A percentile compares a stretch with the other conserved stretches of the same genome.
Evolutionary conservation across 2,888 invertebrate species (phyloP).

Genomic region (Drosophila quinaria): DNA sequence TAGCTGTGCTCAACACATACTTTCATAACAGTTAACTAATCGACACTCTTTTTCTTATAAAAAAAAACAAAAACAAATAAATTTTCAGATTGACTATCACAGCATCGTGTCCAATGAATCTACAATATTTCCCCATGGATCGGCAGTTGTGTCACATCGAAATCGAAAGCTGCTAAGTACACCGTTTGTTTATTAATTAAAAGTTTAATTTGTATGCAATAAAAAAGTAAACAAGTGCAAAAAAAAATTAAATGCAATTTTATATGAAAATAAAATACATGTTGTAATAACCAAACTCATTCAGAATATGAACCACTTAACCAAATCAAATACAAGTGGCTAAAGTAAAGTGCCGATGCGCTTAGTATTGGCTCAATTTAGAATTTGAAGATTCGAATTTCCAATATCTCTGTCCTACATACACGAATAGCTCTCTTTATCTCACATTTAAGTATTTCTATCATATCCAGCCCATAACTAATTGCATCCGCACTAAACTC

Average conservation of each 20-base stretch:
- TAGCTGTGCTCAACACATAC: conserved; percentile 58
- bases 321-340: conserved; percentile 45
- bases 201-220: conserved; percentile 9
- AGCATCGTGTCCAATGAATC: conserved; percentile 97
- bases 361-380: conserved; percentile 38
- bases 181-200: not conserved
- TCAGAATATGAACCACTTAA: conserved; percentile 73
- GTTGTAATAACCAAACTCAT: conserved; percentile 69
- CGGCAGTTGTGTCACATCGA: conserved; percentile 97
- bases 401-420: not conserved
- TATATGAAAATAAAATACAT: conserved; percentile 22
- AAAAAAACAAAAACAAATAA: conserved; percentile 32
- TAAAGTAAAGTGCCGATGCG: conserved; percentile 57
- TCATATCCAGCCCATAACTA: conserved; percentile 32
- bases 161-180: conserved; percentile 99
- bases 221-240: conserved; percentile 16
- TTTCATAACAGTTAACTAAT: conserved; percentile 51
- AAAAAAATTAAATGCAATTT: conserved; percentile 14
- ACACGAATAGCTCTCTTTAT: not conserved
- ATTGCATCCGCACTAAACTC: conserved; percentile 51
- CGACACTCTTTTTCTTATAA: conserved; percentile 28
- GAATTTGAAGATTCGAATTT: not conserved
- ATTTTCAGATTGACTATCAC: conserved; percentile 92
- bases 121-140: conserved; percentile 98
- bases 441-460: not conserved